Evolutionary conservation across 2,113 vertebrate species (phyloP).

Genomic region (Vireo altiloquus): DNA sequence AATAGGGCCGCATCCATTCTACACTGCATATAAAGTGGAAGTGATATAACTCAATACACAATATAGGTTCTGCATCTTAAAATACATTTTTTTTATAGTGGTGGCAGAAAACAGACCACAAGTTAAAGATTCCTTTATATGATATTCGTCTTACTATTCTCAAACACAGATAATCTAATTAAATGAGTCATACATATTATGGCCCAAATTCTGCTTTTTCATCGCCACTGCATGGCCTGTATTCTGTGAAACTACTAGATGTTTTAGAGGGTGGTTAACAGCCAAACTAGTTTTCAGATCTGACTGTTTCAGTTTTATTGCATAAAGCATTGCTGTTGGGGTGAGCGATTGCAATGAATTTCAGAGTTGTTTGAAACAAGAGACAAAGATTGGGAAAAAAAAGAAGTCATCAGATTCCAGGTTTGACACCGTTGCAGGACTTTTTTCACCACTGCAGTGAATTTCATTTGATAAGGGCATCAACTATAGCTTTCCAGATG

Average conservation of each 20-base stretch:
- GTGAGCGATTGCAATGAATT: neutral
- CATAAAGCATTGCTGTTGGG: neutral
- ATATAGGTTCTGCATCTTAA: neutral
- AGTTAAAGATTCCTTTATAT: neutral
- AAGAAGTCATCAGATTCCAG: neutral
- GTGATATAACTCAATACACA: neutral
- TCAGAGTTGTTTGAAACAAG: neutral
- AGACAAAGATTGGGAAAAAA: rapidly evolving
- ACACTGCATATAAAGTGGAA: neutral
- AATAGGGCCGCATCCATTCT: too few relatives aligned
- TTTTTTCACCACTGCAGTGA: neutral
- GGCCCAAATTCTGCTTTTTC: neutral
- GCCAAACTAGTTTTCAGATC: neutral
- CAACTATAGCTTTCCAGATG: neutral
- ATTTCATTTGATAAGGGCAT: neutral
- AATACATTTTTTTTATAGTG: neutral
- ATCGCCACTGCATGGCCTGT: rapidly evolving
- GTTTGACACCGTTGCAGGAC: rapidly evolving
- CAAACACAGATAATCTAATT: neutral
- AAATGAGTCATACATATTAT: neutral
- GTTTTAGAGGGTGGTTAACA: neutral
- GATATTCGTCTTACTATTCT: neutral
- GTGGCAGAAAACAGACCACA: rapidly evolving
- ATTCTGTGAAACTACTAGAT: neutral
- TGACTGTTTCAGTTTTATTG: neutral